A percentile compares a stretch with the other conserved stretches of the same genome.
phyloP scores from a whole-genome alignment of 1,140 invertebrate genomes.

The Aphaenogaster rudis region DNA sequence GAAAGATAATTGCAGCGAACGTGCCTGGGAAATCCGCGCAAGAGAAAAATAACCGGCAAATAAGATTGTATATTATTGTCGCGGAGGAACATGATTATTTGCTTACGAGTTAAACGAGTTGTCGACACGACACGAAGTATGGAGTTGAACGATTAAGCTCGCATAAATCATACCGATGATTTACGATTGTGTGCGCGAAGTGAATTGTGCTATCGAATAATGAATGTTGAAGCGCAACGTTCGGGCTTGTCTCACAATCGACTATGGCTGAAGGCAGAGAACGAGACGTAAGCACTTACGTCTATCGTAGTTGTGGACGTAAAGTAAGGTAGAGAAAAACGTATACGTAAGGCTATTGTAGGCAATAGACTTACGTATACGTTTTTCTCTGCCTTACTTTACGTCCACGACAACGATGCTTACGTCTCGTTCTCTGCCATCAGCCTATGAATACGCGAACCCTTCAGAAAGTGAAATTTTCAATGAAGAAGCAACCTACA shows the following conservation, averaged over 20 bases:
- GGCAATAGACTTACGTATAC: too few relatives aligned
- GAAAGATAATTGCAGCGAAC: slow-evolving; percentile 13
- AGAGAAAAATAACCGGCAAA: slow-evolving; percentile 26
- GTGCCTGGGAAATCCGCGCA: background rate
- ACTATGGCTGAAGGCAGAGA: background rate
- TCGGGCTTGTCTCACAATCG: background rate
- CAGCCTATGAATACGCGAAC: background rate
- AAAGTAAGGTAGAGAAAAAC: too few relatives aligned
- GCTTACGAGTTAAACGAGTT: slow-evolving; percentile 25
- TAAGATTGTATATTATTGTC: slow-evolving; percentile 45
- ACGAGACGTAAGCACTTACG: too few relatives aligned
- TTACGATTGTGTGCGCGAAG: slow-evolving; percentile 8
- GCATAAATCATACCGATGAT: slow-evolving; percentile 40
- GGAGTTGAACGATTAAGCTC: background rate
- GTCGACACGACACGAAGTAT: background rate
- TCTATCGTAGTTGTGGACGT: too few relatives aligned
- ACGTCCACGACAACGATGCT: too few relatives aligned
- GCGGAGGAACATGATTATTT: slow-evolving; percentile 37
- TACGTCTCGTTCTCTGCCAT: too few relatives aligned
- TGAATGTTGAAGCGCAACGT: background rate
- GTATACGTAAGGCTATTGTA: too few relatives aligned
- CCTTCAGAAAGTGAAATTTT: background rate
- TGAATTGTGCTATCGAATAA: slow-evolving; percentile 30
- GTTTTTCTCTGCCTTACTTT: too few relatives aligned
- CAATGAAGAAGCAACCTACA: background rate